phyloP scores from a whole-genome alignment of 2,113 vertebrate species.

The Thamnophis sirtalis region DNA sequence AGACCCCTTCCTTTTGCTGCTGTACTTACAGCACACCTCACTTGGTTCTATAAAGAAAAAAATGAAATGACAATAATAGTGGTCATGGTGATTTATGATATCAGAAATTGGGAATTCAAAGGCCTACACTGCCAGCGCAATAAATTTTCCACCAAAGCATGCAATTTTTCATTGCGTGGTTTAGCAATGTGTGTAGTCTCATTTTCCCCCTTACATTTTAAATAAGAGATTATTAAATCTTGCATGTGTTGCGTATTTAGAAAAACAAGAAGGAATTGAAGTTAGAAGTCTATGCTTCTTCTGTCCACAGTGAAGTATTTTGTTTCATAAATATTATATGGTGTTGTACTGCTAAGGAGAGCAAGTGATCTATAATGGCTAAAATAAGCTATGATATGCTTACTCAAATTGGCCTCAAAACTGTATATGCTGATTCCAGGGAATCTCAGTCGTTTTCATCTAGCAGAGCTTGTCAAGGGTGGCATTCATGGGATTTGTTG shows the following conservation, averaged over 20 bases:
- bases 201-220: conserved; percentile 25
- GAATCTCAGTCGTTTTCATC: background rate
- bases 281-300: background rate
- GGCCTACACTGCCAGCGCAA: conserved; percentile 8
- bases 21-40: conserved; percentile 58
- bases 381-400: background rate
- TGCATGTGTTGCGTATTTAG: background rate
- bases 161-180: background rate
- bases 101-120: conserved; percentile 25
- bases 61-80: background rate
- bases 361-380: background rate
- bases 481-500: background rate
- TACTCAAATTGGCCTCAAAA: background rate
- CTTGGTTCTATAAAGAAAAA: conserved; percentile 39
- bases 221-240: conserved; percentile 23
- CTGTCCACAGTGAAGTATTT: background rate
- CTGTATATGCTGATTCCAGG: background rate
- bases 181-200: conserved; percentile 22
- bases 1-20: conserved; percentile 58
- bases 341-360: background rate
- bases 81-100: conserved; percentile 26
- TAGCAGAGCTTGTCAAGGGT: background rate
- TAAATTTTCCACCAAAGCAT: background rate
- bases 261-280: conserved; percentile 22
- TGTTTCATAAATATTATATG: background rate